Evolutionary conservation across 2,888 invertebrate genomes (phyloP), one percentile per base, ranked within the genome.

Genomic region (Yponomeuta cagnagella): DNA sequence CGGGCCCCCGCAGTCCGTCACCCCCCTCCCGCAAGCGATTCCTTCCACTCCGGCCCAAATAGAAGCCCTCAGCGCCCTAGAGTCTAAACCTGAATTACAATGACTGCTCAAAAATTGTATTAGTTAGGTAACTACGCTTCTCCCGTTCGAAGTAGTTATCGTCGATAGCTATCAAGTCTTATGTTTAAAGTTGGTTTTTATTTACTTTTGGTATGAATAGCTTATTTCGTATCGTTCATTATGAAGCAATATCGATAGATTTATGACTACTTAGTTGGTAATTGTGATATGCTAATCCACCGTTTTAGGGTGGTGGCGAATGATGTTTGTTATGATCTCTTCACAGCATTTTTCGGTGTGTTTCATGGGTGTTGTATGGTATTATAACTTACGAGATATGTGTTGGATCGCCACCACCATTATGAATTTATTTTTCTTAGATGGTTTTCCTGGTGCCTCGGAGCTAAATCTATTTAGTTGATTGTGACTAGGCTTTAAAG

Each of bases 61-160:
- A 72, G 74, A 74, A 33, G 74, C 74, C 0, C 71, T 75, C 9
- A 58, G 52, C 15, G 43, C 76, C 74, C 52, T 63, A n/a, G 68
- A 71, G 30, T 12, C 68, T 37, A 58, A 48, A 23, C 12, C 52
- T n/a, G 70, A 70, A 52, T 15, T 70, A 10, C 12, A 70, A 66
- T 70, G 66, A 66, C 70, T 48, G 52, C 65, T 70, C 63, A 58
- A 63, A 30, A 37, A 67, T 65, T 10, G 31, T 58, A 58, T 15
- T 58, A 58, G 52, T 58, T 58, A 58, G 52, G 52, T 58, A 58
- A 58, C 52, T 58, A 58, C 52, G 52, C 15, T 58, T 58, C 52
- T 58, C 15, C 15, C 52, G 52, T 15, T 58, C 15, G 15, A 58
- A 3, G 43, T 43, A 8, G 43, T 43, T 58, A 15, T 12, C 52